These are phyloP conservation scores for Ecliptopera silaceata DNA, from an alignment of 2,888 invertebrate species.

Conservation along the genomic window DNA sequence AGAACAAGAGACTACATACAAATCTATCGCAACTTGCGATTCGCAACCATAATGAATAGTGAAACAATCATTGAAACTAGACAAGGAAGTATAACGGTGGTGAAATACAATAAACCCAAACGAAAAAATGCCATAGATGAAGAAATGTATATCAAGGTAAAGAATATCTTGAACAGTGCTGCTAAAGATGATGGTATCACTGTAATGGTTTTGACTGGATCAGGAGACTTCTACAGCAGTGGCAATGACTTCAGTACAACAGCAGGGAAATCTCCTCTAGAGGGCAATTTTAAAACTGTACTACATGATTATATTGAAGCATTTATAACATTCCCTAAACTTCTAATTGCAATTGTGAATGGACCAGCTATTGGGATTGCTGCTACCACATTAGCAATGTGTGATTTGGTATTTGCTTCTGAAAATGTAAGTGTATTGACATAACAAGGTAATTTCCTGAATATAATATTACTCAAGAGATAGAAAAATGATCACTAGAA, in stretches of 20 bases:
- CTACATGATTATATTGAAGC: constrained; percentile 86
- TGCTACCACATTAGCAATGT: constrained; percentile 92
- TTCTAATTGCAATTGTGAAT: constrained; percentile 94
- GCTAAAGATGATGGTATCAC: constrained; percentile 85
- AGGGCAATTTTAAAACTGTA: constrained; percentile 44
- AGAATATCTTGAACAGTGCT: constrained; percentile 86
- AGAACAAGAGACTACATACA: no score
- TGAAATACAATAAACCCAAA: constrained; percentile 88
- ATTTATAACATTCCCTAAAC: constrained; percentile 94
- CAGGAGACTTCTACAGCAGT: constrained; percentile 91
- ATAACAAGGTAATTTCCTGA: no score
- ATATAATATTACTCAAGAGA: no score
- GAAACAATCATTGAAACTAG: constrained; percentile 56
- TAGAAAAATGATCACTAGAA: no score
- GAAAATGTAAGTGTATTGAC: constrained; percentile 87
- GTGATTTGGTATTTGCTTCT: constrained; percentile 94
- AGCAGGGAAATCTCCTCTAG: constrained; percentile 32
- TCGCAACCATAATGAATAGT: neutral
- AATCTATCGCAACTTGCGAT: no score
- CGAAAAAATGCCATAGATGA: constrained; percentile 91
- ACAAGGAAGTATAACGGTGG: constrained; percentile 64
- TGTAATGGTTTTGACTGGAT: constrained; percentile 90
- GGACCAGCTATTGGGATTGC: constrained; percentile 97
- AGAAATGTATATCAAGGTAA: constrained; percentile 86
- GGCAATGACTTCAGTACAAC: constrained; percentile 87